Evolutionary conservation across 2,888 invertebrate genomes (phyloP), one percentile per base, ranked within the genome.

Genomic region (Aricia artaxerxes): DNA sequence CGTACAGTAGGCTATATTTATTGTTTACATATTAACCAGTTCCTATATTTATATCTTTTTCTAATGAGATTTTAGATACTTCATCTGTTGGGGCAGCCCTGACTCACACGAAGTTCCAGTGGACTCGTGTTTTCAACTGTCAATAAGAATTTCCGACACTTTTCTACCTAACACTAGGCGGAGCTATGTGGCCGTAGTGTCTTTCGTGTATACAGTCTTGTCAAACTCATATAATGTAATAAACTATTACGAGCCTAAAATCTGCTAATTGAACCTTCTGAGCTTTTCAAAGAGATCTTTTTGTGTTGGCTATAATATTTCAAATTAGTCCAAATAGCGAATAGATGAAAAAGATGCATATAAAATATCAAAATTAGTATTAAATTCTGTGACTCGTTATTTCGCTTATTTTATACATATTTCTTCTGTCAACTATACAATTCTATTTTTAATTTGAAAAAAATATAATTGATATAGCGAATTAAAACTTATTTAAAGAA

Each of bases 1-100:
- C 64, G 64, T 64, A 64, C 35, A 35, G 69, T 35, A 69, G 69
- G 69, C 35, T 69, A 69, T 4, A 69, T 69, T 69, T 69, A 69
- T 69, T 38, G 69, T 69, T 64, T 69, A 38, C 69, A 31, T 35
- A 64, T 11, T 69, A 13, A 16, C 11, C 61, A 24, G 24, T 7
- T 61, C 61, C 3, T 16, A 24, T 69, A 13, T 31, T 64, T 64
- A 31, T 64, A 31, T 31, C 57, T 16, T 16, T 57, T 16, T 57
- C 57, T 44, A 44, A 44, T 44, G 44, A 44, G 44, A 7, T 0
- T 44, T 9, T 44, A 9, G 44, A 44, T 44, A 9, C 1, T 44
- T 44, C 44, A 44, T 44, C 9, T 44, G 7, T 44, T 1, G 9
- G 49, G 49, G 9, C 49, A 49, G 49, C 0, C 9, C 9, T 0